phyloP scores from a whole-genome alignment of 2,888 invertebrate genomes.

The Scaptomyza polygonia region DNA sequence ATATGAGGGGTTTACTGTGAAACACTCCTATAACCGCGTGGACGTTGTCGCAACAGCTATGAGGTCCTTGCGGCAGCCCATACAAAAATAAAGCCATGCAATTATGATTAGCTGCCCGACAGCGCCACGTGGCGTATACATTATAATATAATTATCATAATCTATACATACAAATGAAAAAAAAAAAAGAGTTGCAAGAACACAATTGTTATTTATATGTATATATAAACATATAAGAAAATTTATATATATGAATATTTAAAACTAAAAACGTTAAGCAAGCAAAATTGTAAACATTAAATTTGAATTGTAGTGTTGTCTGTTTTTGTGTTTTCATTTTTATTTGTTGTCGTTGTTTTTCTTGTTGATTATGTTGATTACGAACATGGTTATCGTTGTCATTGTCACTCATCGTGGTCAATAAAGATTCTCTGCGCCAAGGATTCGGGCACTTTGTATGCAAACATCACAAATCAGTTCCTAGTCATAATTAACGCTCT shows the following conservation, averaged over 20 bases:
- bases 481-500: slow-evolving; percentile 73
- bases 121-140: slow-evolving; percentile 45
- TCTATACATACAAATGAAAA: slow-evolving; percentile 48
- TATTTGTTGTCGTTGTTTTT: slow-evolving; percentile 28
- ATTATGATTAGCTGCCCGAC: slow-evolving; percentile 58
- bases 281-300: slow-evolving; percentile 61
- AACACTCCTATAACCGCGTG: slow-evolving; percentile 39
- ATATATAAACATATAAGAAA: neutral
- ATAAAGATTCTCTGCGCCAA: slow-evolving; percentile 35
- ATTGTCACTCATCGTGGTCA: slow-evolving; percentile 11
- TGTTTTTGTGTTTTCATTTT: neutral
- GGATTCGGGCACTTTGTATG: slow-evolving; percentile 68
- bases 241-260: neutral
- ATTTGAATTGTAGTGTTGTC: slow-evolving; percentile 32
- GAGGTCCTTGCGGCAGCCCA: slow-evolving; percentile 58
- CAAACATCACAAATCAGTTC: slow-evolving; percentile 79
- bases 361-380: slow-evolving; percentile 22
- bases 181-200: slow-evolving; percentile 63
- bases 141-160: slow-evolving; percentile 54
- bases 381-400: slow-evolving; percentile 27
- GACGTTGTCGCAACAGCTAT: slow-evolving; percentile 56
- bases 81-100: slow-evolving; percentile 32
- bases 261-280: slow-evolving; percentile 58
- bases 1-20: neutral
- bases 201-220: slow-evolving; percentile 50